phyloP scores from a whole-genome alignment of 2,888 invertebrate species.

The Orthonychiurus folsomi region DNA sequence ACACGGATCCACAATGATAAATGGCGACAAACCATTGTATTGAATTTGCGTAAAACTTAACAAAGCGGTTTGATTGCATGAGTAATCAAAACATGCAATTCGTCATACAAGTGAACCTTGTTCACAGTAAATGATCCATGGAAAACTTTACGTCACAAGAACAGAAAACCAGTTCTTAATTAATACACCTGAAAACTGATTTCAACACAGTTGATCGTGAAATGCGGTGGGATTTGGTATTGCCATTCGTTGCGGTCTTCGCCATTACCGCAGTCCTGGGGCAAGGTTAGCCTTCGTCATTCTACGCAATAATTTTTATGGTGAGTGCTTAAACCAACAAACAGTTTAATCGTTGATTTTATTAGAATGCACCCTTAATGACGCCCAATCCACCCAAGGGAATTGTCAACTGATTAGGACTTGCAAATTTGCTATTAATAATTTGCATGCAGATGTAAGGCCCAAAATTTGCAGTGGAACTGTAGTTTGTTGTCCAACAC shows the following conservation, averaged over 20 bases:
- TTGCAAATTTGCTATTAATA: conserved; percentile 20
- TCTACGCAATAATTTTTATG: neutral
- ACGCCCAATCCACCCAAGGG: neutral
- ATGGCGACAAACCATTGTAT: neutral
- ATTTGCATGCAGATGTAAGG: conserved; percentile 17
- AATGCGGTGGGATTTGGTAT: neutral
- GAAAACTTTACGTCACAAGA: neutral
- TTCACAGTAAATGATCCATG: neutral
- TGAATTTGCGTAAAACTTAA: neutral
- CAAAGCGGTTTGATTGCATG: too few relatives aligned
- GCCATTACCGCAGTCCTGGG: neutral
- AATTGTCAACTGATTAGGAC: neutral
- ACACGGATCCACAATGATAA: neutral
- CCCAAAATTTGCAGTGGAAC: conserved; percentile 21
- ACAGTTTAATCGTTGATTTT: neutral
- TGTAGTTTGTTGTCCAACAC: conserved; percentile 26
- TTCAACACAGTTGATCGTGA: neutral
- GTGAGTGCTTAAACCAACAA: neutral
- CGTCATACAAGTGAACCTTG: neutral
- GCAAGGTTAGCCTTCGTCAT: neutral
- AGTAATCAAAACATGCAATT: neutral
- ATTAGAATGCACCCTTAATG: neutral
- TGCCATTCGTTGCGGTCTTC: neutral
- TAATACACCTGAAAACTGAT: neutral
- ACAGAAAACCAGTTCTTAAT: neutral